A percentile compares a stretch with the other conserved stretches of the same genome.
Evolutionary conservation across 2,113 vertebrate genomes (phyloP).

Genomic region (Morone saxatilis): DNA sequence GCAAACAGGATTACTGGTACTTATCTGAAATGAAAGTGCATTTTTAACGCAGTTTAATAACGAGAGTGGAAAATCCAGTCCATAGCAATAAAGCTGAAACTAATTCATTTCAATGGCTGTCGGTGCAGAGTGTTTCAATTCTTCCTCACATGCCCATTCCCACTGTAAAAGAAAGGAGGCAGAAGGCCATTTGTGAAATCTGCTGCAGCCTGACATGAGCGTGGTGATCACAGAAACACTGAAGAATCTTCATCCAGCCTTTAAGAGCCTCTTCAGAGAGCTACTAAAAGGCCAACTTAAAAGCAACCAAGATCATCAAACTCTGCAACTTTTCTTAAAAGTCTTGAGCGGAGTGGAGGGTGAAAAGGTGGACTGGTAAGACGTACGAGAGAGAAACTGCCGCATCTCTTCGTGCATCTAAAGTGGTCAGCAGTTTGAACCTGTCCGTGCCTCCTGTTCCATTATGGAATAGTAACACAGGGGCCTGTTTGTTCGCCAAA

Average conservation of each 20-base stretch:
- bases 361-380: conserved; percentile 35
- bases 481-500: conserved; percentile 83
- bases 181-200: conserved; percentile 76
- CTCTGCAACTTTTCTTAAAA: conserved; percentile 79
- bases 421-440: conserved; percentile 85
- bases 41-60: conserved; percentile 87
- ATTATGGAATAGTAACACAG: conserved; percentile 84
- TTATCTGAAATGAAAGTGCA: conserved; percentile 89
- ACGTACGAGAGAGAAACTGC: conserved; percentile 57
- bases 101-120: conserved; percentile 84
- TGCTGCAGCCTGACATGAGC: conserved; percentile 68
- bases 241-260: conserved; percentile 67
- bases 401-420: conserved; percentile 73
- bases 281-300: conserved; percentile 72
- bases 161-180: conserved; percentile 69
- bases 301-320: conserved; percentile 78
- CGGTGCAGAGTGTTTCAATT: conserved; percentile 70
- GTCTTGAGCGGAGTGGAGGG: conserved; percentile 58
- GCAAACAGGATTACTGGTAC: conserved; percentile 88
- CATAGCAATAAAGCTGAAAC: conserved; percentile 86
- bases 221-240: conserved; percentile 72
- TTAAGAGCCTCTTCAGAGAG: conserved; percentile 76
- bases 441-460: conserved; percentile 84
- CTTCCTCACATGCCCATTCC: conserved; percentile 56
- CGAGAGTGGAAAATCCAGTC: conserved; percentile 86